Percentiles rank a stretch among this genome's conserved stretches.
These are phyloP conservation scores for Sitta europaea DNA, from an alignment of 2,113 vertebrate genomes.

Conservation along the genomic window DNA sequence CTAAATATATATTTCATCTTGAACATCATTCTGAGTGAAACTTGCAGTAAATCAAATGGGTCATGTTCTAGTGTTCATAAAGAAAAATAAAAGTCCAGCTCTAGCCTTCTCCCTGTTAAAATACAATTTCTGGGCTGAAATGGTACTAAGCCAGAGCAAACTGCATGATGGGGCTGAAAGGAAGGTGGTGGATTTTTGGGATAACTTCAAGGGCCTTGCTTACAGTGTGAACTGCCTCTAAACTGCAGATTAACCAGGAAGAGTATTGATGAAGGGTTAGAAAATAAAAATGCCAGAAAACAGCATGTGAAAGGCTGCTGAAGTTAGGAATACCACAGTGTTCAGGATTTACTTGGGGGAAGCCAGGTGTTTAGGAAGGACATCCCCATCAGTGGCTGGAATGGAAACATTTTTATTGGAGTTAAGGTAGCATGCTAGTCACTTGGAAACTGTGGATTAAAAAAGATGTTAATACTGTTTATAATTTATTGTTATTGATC, in stretches of 20 bases:
- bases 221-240: background rate
- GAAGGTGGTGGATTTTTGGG: background rate
- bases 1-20: background rate
- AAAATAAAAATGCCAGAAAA: background rate
- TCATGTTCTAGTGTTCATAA: background rate
- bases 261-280: fast-evolving
- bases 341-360: background rate
- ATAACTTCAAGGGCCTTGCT: background rate
- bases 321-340: background rate
- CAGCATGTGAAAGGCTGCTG: background rate
- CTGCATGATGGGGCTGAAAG: background rate
- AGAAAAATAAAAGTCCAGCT: background rate
- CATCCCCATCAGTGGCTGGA: background rate
- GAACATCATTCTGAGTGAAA: background rate
- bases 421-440: background rate
- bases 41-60: background rate
- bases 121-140: background rate
- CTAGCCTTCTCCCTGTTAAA: background rate
- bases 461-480: background rate
- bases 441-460: background rate
- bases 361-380: background rate
- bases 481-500: background rate
- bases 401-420: background rate
- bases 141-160: background rate
- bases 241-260: background rate